Base-by-base conservation (phyloP, 64 coral and sea anemone genomes). In the Pocillopora damicornis region DNA sequence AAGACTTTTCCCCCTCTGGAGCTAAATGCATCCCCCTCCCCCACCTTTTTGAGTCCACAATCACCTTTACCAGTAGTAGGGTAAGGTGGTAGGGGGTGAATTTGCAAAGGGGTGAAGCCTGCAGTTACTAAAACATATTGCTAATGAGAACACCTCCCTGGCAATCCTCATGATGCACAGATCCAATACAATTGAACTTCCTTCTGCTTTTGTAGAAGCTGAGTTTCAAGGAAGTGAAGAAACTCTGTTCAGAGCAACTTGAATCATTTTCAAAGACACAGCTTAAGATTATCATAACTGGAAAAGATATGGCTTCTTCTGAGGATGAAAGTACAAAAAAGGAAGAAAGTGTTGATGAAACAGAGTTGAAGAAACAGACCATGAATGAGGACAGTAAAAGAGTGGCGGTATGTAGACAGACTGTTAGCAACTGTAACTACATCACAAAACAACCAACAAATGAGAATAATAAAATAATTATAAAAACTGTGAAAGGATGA, bases 181-280 rank as follows among this genome's bases (percentile, higher is more conserved):
- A 20, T 64, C 60, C 65, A 65, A 34, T 71, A 36, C 16, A 34
- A 20, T 75, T 2, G 7, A 9, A 6, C 58, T 77, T 20, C 30
- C 7, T 61, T 93, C 35, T 67, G 16, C 69, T 85, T 13, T 51
- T 51, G 42, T 42, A 96, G 94, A 90, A 93, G 62, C 13, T 90
- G 11, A 89, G 92, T 20, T 75, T 93, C 42, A 96, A 80, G 60
- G 94, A 96, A 86, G 76, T 96, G 36, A 96, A 90, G 56, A 88
- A 73, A 11, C 79, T 93, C 15, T 96, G 94, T 74, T 79, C 86
- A 72, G 94, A 96, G 10, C 94, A 96, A 58, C 94, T 96, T 61
- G 91, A 93, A 72, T 86, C 64, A 30, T 86, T 96, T 36, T 96
- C 94, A 67, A 22, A 80, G 5, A 93, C 76, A 42, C 72, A 88